Conservation (phyloP, 2,888 invertebrate genomes). For the Phytoseiulus persimilis region DNA sequence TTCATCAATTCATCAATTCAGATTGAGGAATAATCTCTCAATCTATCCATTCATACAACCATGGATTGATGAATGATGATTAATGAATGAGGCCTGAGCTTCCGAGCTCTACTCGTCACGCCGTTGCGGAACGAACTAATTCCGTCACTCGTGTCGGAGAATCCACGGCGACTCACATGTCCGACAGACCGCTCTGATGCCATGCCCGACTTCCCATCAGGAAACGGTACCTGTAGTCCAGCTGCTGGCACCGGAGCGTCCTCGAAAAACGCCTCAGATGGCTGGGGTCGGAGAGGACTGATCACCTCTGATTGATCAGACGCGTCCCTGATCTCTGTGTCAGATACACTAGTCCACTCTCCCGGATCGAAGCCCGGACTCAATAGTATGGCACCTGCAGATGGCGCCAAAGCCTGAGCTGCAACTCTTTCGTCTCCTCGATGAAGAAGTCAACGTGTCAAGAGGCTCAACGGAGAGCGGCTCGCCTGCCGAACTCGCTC, state of each 20-base stretch:
- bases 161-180: no score
- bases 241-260: background rate
- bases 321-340: background rate
- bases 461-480: background rate
- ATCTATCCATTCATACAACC: no score
- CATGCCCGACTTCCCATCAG: no score
- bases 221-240: background rate
- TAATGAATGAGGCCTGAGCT: no score
- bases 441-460: conserved; percentile 5
- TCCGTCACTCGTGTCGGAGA: no score
- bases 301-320: background rate
- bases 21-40: no score
- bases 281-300: background rate
- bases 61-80: no score
- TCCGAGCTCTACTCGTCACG: no score
- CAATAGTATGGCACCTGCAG: background rate
- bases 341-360: background rate
- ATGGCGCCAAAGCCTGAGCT: background rate
- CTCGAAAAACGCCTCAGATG: background rate
- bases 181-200: no score
- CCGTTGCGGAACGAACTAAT: no score
- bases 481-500: background rate
- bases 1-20: no score
- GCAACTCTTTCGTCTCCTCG: background rate
- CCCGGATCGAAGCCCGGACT: background rate